Percentiles rank a stretch among this genome's conserved stretches.
Conservation (phyloP, 2,113 vertebrate genomes). For the Chunga burmeisteri region DNA sequence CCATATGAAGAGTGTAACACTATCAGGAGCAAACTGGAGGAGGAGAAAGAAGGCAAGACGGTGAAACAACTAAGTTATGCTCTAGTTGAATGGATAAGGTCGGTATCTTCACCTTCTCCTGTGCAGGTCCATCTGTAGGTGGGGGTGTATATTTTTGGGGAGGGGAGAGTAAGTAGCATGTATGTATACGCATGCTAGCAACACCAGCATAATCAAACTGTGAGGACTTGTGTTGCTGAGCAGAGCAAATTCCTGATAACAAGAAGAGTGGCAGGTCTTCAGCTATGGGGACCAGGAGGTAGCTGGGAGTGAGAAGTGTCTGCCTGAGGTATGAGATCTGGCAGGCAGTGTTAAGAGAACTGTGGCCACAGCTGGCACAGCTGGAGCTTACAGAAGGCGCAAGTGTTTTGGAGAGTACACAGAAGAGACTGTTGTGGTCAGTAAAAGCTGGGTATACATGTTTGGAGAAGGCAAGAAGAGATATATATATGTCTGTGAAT, state of each 20-base stretch:
- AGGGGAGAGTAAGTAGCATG: background rate
- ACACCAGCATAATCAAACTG: background rate
- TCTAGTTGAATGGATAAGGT: background rate
- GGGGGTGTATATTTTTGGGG: background rate
- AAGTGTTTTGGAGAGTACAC: background rate
- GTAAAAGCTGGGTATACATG: too few species aligned
- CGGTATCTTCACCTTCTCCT: background rate
- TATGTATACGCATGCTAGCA: fast-evolving
- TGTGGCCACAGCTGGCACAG: background rate
- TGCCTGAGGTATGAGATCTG: background rate
- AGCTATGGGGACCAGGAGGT: background rate
- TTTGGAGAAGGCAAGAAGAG: background rate
- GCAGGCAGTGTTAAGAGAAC: background rate
- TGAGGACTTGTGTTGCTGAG: background rate
- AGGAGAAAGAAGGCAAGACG: background rate
- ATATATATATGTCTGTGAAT: background rate
- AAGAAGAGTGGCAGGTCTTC: background rate
- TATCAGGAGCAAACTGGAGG: background rate
- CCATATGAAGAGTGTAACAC: background rate
- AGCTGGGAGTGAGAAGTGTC: fast-evolving
- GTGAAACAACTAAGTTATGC: background rate
- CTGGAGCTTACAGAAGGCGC: background rate
- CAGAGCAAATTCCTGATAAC: background rate
- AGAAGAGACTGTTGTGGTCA: background rate
- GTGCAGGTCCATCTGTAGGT: background rate